Conservation (phyloP, 2,888 invertebrate species). For the Chrysotoxum bicinctum region DNA sequence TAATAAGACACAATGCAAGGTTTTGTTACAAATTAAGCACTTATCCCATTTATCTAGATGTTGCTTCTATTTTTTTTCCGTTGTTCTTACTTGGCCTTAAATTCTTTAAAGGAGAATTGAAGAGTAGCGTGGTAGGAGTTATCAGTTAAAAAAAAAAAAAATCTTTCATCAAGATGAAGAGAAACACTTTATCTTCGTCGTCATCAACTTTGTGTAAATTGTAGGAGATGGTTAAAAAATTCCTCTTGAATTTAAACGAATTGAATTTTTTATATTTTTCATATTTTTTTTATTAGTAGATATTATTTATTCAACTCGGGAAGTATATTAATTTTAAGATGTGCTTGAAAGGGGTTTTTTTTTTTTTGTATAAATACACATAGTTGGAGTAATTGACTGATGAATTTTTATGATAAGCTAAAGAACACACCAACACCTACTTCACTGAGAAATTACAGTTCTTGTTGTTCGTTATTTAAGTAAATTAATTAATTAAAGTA, state of each 20-base stretch:
- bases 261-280: slow-evolving; percentile 20
- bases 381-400: not conserved
- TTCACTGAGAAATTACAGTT: not conserved
- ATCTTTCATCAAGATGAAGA: slow-evolving; percentile 6
- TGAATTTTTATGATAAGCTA: not conserved
- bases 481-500: slow-evolving; percentile 13
- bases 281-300: slow-evolving; percentile 10
- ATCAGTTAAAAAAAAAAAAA: not conserved
- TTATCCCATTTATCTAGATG: slow-evolving; percentile 63
- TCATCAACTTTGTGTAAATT: slow-evolving; percentile 44
- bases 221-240: slow-evolving; percentile 46
- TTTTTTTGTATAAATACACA: not conserved
- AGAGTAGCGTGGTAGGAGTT: not conserved
- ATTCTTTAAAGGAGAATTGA: not conserved
- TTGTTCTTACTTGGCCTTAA: not conserved
- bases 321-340: slow-evolving; percentile 12
- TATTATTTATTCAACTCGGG: slow-evolving; percentile 10
- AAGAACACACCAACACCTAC: slow-evolving; percentile 1
- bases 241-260: slow-evolving; percentile 22
- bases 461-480: not conserved
- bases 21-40: slow-evolving; percentile 65
- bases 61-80: not conserved
- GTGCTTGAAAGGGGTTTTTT: slow-evolving; percentile 13
- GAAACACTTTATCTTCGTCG: slow-evolving; percentile 36
- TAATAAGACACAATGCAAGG: slow-evolving; percentile 59